Evolutionary conservation across 2,888 invertebrate genomes (phyloP).

Genomic region (Agonopterix subpropinquella): DNA sequence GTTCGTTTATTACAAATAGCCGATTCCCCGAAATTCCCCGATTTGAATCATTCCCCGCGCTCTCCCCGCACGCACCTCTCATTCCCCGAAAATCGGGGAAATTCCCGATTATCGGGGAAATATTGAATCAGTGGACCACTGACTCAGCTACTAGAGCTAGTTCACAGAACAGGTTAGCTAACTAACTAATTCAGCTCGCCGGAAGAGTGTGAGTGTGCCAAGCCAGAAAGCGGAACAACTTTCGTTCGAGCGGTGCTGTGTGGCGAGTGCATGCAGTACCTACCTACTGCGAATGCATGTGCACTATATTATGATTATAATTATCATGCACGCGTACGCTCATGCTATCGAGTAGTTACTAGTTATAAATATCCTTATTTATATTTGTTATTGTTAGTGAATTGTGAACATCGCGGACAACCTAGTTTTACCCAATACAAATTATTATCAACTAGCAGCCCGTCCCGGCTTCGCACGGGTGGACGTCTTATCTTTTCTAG

Average conservation of each 20-base stretch:
- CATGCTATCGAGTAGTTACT: not conserved
- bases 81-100: no score
- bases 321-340: not conserved
- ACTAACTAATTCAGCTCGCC: constrained; percentile 6
- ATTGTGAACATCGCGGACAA: no score
- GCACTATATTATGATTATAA: not conserved
- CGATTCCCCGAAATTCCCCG: no score
- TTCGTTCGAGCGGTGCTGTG: not conserved
- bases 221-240: constrained; percentile 27
- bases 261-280: not conserved
- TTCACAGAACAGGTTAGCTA: not conserved
- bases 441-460: no score
- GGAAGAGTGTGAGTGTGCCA: constrained; percentile 6
- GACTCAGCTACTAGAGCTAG: not conserved
- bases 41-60: no score
- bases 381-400: not conserved
- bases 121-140: no score
- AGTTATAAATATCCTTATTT: not conserved
- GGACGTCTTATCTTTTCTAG: no score
- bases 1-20: no score
- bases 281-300: not conserved
- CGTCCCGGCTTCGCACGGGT: no score
- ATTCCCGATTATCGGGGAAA: no score
- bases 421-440: no score
- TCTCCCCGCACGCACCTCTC: no score